Evolutionary conservation across 2,797 vertebrate species (phyloP), one percentile per base, ranked within the genome.

Genomic region (Crenuchus spilurus): DNA sequence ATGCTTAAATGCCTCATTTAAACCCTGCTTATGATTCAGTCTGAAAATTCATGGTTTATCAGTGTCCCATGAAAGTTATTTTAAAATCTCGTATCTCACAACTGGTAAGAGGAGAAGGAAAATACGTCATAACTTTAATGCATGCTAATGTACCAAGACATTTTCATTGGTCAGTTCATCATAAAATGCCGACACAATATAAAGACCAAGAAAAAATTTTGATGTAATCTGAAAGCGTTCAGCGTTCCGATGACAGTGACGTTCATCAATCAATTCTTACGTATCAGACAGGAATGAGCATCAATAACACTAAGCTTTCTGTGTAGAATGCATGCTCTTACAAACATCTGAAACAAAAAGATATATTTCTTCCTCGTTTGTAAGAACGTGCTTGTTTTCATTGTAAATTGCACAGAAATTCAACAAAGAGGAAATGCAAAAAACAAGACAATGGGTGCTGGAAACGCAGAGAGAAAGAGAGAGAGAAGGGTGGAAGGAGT

Each of bases 401-500:
- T 39, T n/a, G 16, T 22, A 58, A 44, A 57, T 8, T 14, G 6
- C 20, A 39, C 20, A 44, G 5, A 44, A 44, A 31, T 30, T 20
- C 20, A 28, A 63, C 22, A 28, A 41, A 41, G 7, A 6, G 33
- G 11, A n/a, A 54, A 69, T 57, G 42, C 37, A 57, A 22, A 44
- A 63, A 42, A 31, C 6, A 33, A 31, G 48, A 68, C 18, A 68
- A 35, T n/a, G 14, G 9, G 39, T 30, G 1, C 14, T 64, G 41
- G 4, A 64, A 30, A 65, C 18, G 44, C 31, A 72, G 35, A 28
- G 31, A 39, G 58, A 61, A 20, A 61, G 58, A 39, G 33, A 58
- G 28, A 69, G 22, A 39, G 24, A 10, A 70, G 70, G n/a, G 13
- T 44, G 61, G 52, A 55, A 69, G 76, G 52, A 80, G 54, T 76